These are phyloP conservation scores for Galemys pyrenaicus DNA, from an alignment of 2,113 vertebrate species.

Conservation along the genomic window DNA sequence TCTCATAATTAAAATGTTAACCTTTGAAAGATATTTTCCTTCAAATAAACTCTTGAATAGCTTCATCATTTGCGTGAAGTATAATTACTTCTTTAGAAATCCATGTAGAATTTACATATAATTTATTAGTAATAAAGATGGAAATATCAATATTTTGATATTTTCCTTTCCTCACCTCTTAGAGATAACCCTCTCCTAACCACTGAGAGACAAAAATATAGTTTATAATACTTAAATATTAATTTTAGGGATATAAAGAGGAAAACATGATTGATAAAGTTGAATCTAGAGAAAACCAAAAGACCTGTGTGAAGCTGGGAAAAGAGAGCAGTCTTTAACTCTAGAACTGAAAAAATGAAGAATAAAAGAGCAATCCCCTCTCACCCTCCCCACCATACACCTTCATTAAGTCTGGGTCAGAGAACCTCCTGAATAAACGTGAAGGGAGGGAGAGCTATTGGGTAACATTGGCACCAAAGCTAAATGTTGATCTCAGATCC, in stretches of 20 bases:
- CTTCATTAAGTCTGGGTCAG: neutral
- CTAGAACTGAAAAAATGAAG: neutral
- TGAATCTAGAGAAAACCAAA: neutral
- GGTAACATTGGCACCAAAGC: neutral
- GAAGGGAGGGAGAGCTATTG: too few relatives aligned
- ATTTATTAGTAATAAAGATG: neutral
- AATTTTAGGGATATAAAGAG: neutral
- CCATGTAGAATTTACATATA: neutral
- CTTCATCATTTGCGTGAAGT: neutral
- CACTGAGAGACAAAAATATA: neutral
- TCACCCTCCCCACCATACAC: rapidly evolving
- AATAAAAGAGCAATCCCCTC: neutral
- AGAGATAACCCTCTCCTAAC: neutral
- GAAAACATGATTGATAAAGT: neutral
- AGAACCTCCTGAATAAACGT: neutral
- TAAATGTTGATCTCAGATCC: too few relatives aligned
- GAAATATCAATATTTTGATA: neutral
- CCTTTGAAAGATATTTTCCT: neutral
- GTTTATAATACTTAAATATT: neutral
- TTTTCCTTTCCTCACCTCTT: neutral
- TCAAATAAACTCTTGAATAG: neutral
- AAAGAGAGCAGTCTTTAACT: neutral
- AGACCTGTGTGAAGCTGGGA: neutral
- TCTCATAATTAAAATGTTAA: conserved; percentile 9
- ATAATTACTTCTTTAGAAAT: neutral